Evolutionary conservation across 2,797 vertebrate species (phyloP).

Genomic region (Peromyscus melanophrys): DNA sequence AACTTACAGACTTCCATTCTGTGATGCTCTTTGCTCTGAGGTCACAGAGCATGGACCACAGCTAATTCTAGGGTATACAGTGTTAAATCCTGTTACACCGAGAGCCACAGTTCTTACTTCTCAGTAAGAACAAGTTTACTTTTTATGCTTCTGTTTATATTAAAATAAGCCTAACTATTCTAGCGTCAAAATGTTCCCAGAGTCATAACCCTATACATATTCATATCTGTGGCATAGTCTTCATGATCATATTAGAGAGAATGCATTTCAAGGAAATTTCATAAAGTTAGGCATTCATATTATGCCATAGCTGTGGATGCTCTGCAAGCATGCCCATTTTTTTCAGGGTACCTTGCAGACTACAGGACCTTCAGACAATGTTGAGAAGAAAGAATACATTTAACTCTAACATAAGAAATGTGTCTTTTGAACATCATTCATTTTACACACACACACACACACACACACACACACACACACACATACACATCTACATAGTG

Average conservation of each 20-base stretch:
- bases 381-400: not conserved
- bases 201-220: not conserved
- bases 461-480: not conserved
- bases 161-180: not conserved
- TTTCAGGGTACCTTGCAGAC: not conserved
- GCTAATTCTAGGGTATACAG: not conserved
- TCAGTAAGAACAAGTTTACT: not conserved
- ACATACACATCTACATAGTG: not conserved
- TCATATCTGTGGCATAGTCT: too few species aligned
- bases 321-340: not conserved
- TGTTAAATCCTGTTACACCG: not conserved
- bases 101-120: not conserved
- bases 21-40: not conserved
- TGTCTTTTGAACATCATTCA: not conserved
- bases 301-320: not conserved
- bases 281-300: not conserved
- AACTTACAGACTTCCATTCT: not conserved
- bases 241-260: not conserved
- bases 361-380: not conserved
- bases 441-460: not conserved
- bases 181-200: not conserved
- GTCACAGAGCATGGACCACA: not conserved
- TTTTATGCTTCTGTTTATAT: not conserved
- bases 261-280: not conserved
- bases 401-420: not conserved